These are phyloP conservation scores for Peromyscus maniculatus DNA, from an alignment of 2,113 vertebrate genomes.

Conservation along the genomic window DNA sequence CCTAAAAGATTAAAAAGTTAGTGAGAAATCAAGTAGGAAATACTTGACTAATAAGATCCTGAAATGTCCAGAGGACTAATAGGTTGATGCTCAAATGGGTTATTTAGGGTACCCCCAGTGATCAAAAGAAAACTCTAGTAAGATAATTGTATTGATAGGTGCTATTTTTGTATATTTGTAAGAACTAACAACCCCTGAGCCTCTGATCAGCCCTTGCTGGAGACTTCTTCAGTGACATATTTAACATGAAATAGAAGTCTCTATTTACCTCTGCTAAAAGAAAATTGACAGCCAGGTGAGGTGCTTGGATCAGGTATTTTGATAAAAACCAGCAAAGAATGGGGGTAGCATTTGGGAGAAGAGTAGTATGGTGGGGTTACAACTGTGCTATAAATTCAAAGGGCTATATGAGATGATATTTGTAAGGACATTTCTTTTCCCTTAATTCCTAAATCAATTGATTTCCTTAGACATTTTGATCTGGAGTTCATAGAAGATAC, in stretches of 20 bases:
- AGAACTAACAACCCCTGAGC: background rate
- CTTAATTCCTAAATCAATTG: background rate
- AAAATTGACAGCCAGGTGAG: background rate
- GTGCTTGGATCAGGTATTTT: background rate
- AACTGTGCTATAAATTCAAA: background rate
- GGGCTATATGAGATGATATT: background rate
- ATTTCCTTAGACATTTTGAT: background rate
- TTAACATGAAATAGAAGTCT: background rate
- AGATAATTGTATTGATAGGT: background rate
- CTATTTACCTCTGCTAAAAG: background rate
- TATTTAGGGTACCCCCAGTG: background rate
- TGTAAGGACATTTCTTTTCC: background rate
- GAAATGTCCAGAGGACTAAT: background rate
- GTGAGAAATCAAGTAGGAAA: slow-evolving; percentile 19
- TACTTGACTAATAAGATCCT: background rate
- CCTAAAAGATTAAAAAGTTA: background rate
- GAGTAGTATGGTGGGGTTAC: background rate
- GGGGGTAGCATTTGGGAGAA: background rate
- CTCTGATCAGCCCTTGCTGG: background rate
- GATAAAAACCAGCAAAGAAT: background rate
- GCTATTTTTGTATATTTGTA: background rate
- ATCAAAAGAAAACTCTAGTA: slow-evolving; percentile 22
- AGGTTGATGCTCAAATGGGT: background rate
- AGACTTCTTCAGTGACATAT: background rate
- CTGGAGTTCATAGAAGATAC: background rate